phyloP scores from a whole-genome alignment of 2,797 vertebrate genomes.

The Clarias pachynema region DNA sequence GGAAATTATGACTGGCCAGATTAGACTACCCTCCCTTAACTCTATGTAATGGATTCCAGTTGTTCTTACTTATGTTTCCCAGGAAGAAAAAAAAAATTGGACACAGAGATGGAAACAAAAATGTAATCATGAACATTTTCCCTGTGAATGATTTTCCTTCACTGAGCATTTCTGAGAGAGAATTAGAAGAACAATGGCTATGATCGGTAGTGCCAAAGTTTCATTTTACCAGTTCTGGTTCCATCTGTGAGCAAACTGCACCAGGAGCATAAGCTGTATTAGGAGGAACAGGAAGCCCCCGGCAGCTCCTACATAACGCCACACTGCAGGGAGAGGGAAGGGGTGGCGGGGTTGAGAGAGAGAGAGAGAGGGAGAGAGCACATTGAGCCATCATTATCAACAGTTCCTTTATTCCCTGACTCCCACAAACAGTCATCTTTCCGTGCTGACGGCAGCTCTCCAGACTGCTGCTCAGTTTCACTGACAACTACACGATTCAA shows the following conservation, averaged over 20 bases:
- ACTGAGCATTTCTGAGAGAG: conserved; percentile 15
- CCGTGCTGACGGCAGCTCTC: conserved; percentile 15
- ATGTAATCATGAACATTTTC: conserved; percentile 36
- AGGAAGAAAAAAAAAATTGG: conserved; percentile 18
- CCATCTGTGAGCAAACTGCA: conserved; percentile 98
- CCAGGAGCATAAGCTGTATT: conserved; percentile 91
- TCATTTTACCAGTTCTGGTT: conserved; percentile 95
- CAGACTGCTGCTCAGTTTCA: conserved; percentile 11
- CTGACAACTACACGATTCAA: conserved; percentile 10
- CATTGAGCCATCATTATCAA: conserved; percentile 31
- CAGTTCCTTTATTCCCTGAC: conserved; percentile 25
- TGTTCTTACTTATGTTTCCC: conserved; percentile 10
- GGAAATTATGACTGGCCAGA: conserved; percentile 35
- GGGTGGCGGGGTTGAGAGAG: not conserved
- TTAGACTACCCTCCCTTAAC: conserved; percentile 29
- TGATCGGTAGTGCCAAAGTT: conserved; percentile 4
- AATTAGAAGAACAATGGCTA: conserved; percentile 26
- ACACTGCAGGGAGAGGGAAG: conserved; percentile 74
- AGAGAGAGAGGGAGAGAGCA: conserved; percentile 34
- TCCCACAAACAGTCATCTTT: conserved; percentile 17
- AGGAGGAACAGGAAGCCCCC: conserved; percentile 87
- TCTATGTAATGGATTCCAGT: conserved; percentile 52
- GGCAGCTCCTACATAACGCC: conserved; percentile 86
- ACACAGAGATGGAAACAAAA: conserved; percentile 48
- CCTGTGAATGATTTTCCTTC: conserved; percentile 31